Conservation (phyloP, 2,113 vertebrate genomes). For the Rhinolophus ferrumequinum region DNA sequence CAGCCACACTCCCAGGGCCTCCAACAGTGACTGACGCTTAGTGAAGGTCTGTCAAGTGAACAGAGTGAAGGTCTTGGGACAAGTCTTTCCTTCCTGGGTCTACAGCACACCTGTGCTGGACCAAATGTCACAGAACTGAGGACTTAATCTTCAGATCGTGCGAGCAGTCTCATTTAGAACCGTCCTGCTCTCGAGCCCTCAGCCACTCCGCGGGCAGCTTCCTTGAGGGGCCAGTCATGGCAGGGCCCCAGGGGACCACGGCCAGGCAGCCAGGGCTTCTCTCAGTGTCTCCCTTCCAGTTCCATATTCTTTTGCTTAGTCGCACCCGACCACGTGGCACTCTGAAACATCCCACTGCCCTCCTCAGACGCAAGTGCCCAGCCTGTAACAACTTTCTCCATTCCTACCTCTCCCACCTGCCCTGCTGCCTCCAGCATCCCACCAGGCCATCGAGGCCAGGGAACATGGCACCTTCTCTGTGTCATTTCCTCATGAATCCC, state of each 20-base stretch:
- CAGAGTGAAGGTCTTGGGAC: background rate
- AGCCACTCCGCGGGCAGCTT: accelerated
- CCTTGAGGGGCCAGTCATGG: background rate
- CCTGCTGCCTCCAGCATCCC: background rate
- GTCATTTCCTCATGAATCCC: no score
- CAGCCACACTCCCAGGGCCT: no score
- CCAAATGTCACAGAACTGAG: background rate
- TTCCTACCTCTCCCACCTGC: accelerated
- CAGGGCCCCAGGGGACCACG: background rate
- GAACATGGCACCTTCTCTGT: no score
- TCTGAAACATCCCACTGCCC: background rate
- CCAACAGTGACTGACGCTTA: accelerated
- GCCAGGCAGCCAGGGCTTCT: background rate
- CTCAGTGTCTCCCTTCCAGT: background rate
- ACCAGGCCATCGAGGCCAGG: background rate
- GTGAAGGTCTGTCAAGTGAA: background rate
- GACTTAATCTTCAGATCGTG: accelerated
- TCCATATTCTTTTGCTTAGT: background rate
- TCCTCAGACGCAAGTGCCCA: background rate
- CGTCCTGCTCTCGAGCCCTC: no score
- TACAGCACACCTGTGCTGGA: background rate
- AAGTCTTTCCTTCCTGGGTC: background rate
- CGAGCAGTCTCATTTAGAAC: background rate
- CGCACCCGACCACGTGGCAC: accelerated
- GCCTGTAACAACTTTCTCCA: no score